A percentile compares a stretch with the other conserved stretches of the same genome.
phyloP scores from a whole-genome alignment of 2,888 invertebrate genomes.

The Acrobasis suavella region DNA sequence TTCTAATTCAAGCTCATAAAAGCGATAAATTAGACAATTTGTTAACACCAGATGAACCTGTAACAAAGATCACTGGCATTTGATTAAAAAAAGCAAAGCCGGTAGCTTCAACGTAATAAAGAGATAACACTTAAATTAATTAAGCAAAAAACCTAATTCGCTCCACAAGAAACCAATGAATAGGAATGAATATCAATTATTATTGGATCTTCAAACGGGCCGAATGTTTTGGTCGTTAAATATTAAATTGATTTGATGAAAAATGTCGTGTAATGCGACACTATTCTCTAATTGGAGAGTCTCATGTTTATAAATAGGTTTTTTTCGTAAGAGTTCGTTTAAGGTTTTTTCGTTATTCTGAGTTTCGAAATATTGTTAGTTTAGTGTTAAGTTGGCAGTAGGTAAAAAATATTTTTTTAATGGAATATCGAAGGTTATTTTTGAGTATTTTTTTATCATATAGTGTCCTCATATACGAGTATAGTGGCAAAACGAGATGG shows the following conservation, averaged over 20 bases:
- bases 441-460: neutral
- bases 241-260: conserved; percentile 20
- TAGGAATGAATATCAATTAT: conserved; percentile 15
- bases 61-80: neutral
- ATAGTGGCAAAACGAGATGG: too few species aligned
- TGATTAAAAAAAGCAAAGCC: conserved; percentile 2
- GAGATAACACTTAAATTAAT: conserved; percentile 22
- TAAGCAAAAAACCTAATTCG: conserved; percentile 13
- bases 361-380: too few species aligned
- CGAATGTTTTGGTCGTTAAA: conserved; percentile 22
- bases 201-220: conserved; percentile 22
- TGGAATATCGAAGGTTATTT: too few species aligned
- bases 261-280: conserved; percentile 26
- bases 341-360: too few species aligned
- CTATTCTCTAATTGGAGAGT: conserved; percentile 24
- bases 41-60: neutral
- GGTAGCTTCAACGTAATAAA: conserved; percentile 17
- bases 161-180: conserved; percentile 10
- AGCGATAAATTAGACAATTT: neutral
- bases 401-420: too few species aligned
- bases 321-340: neutral
- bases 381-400: too few species aligned
- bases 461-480: too few species aligned
- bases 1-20: neutral
- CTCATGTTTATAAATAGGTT: neutral